phyloP scores from a whole-genome alignment of 37 sponge, comb jelly and placozoan species.

The Oopsacas minuta region DNA sequence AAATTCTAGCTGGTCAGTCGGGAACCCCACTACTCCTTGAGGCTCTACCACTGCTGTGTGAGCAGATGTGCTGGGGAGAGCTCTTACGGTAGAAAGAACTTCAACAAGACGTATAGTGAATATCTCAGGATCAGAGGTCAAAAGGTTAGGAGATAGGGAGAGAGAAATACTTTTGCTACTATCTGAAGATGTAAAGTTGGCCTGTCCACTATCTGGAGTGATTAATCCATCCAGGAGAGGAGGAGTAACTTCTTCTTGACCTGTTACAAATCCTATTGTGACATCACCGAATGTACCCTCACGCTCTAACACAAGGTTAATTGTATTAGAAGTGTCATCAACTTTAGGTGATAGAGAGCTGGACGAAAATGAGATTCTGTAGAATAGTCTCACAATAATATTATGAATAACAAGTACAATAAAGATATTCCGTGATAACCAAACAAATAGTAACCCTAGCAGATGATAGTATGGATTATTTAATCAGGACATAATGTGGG shows the following conservation, averaged over 20 bases:
- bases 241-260: background rate
- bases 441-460: too few relatives aligned
- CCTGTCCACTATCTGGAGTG: background rate
- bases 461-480: too few relatives aligned
- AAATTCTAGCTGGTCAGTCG: background rate
- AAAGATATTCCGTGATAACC: too few relatives aligned
- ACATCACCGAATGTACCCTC: background rate
- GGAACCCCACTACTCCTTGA: background rate
- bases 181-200: background rate
- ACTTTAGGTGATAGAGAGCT: background rate
- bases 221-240: background rate
- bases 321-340: background rate
- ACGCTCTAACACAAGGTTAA: background rate
- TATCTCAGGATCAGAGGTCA: background rate
- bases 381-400: too few relatives aligned
- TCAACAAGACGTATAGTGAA: background rate
- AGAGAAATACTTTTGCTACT: background rate
- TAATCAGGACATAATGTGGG: too few relatives aligned
- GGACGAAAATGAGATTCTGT: background rate
- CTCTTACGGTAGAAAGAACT: background rate
- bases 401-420: too few relatives aligned
- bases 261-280: background rate
- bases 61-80: background rate
- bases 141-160: background rate
- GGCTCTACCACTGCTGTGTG: background rate